A percentile compares a stretch with the other conserved stretches of the same genome.
Evolutionary conservation across 2,888 invertebrate genomes (phyloP).

Genomic region (Argynnis bischoffii): DNA sequence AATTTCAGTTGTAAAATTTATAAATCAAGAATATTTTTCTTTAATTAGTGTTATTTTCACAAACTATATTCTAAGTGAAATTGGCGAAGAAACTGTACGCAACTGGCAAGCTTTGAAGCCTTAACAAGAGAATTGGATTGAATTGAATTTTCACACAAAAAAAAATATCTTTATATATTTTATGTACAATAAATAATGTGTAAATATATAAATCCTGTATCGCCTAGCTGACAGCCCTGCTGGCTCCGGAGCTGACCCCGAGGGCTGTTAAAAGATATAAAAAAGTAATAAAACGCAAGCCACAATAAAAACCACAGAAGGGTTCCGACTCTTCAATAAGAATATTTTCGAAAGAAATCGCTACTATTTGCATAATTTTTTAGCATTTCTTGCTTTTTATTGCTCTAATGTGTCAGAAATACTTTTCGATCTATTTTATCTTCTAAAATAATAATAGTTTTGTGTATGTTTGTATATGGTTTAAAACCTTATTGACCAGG

Average conservation of each 20-base stretch:
- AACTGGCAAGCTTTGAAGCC: too few species aligned
- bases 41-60: too few species aligned
- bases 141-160: not conserved
- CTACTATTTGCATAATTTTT: conserved; percentile 50
- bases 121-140: not conserved
- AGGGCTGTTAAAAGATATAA: conserved; percentile 75
- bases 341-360: conserved; percentile 39
- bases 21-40: too few species aligned
- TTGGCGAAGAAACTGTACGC: too few species aligned
- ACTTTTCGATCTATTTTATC: conserved; percentile 1
- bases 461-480: not conserved
- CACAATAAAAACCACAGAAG: conserved; percentile 65
- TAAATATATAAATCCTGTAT: too few species aligned
- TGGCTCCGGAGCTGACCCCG: conserved; percentile 40
- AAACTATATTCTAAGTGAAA: too few species aligned
- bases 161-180: too few species aligned
- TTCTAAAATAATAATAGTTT: not conserved
- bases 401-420: conserved; percentile 10
- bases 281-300: conserved; percentile 80
- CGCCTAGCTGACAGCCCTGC: conserved; percentile 33
- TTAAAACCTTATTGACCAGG: too few species aligned
- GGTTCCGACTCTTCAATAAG: conserved; percentile 53
- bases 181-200: too few species aligned
- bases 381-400: conserved; percentile 39
- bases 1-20: too few species aligned